Evolutionary conservation across 2,797 vertebrate species (phyloP).

Genomic region (Brotula barbata): DNA sequence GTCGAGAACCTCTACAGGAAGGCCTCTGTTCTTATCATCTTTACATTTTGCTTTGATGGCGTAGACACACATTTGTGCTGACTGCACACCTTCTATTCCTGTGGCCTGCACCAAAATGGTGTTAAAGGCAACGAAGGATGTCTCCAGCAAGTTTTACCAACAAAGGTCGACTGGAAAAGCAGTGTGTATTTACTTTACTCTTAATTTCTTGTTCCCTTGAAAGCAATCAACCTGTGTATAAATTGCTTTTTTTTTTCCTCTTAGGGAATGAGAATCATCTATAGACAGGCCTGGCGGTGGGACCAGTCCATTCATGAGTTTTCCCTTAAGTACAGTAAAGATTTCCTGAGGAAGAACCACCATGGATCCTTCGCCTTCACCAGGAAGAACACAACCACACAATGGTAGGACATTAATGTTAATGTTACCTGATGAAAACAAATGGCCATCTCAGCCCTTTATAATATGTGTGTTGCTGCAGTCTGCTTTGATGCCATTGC

Average conservation of each 20-base stretch:
- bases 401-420: conserved; percentile 41
- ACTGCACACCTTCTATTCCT: conserved; percentile 20
- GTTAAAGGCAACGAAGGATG: conserved; percentile 15
- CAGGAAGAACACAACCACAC: conserved; percentile 47
- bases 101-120: conserved; percentile 6
- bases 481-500: conserved; percentile 59
- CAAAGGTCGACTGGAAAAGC: conserved; percentile 1
- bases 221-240: not conserved
- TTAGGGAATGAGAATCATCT: conserved; percentile 59
- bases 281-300: conserved; percentile 61
- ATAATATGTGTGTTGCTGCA: conserved; percentile 34
- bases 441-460: conserved; percentile 1
- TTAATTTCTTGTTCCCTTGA: not conserved
- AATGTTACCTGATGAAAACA: not conserved
- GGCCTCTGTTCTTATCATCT: conserved; percentile 45
- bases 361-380: conserved; percentile 45
- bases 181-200: not conserved
- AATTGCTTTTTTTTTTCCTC: conserved; percentile 4
- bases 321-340: conserved; percentile 32
- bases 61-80: conserved; percentile 41
- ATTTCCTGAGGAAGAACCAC: conserved; percentile 48
- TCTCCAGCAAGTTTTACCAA: conserved; percentile 2
- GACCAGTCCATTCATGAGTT: conserved; percentile 57
- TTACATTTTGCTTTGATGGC: conserved; percentile 62
- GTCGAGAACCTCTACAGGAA: conserved; percentile 70